Evolutionary conservation across 2,113 vertebrate genomes (phyloP), one percentile per base, ranked within the genome.

Genomic region (Excalfactoria chinensis): DNA sequence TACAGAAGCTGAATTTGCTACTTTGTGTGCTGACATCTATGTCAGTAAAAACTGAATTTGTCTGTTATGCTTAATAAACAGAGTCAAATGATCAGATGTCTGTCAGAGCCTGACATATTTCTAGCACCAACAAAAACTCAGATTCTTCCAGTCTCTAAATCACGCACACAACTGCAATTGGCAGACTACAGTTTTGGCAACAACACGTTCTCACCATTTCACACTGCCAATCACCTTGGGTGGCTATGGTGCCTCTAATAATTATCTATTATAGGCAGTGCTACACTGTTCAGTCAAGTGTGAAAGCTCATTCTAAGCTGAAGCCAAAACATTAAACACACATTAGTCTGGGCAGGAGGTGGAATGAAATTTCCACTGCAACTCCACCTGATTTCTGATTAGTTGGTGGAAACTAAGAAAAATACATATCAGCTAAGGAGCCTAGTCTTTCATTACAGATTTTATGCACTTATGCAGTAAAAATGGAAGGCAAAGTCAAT

Each of bases 291-390:
- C 95, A 96, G 77, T 84, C 64, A 74, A 97, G 93, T 89, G 94
- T 90, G 91, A 97, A 94, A 95, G 89, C 94, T 96, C 90, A 63
- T 94, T 95, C 62, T 23, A 94, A 90, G 84, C 85, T 60, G 85
- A 95, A 93, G 89, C 87, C 93, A 93, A 94, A 95, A 94, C 95
- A 96, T 94, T 97, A 96, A 96, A 95, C 70, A 95, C 90, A 96
- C 85, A 89, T 97, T 95, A 95, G 87, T 81, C 93, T 95, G 88
- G 64, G 94, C 87, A 95, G 84, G 80, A 88, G 82, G 26, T 18
- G 58, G 83, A 94, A 94, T 91, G 87, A 96, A 95, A 96, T 95
- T 96, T 95, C 92, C 89, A 93, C 78, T 95, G 95, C 78, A 88
- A 9, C 88, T 78, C 86, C 64, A 81, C 56, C 91, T 95, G 80